Conservation (phyloP, 1,140 invertebrate species). For the Euborellia annulipes region DNA sequence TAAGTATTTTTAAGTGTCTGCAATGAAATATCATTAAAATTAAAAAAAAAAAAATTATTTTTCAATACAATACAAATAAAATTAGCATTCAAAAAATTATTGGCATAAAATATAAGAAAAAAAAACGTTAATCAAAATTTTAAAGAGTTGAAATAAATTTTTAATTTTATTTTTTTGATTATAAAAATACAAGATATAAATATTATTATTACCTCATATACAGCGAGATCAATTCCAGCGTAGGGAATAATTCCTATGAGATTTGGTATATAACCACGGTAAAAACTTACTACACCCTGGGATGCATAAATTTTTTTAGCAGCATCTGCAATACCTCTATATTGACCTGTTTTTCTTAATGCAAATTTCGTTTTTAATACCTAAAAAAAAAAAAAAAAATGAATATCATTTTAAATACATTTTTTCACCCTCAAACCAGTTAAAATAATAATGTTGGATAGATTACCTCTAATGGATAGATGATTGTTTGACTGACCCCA, state of each 20-base stretch:
- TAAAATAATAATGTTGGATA: background rate
- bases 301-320: slow-evolving; percentile 71
- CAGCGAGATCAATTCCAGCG: slow-evolving; percentile 94
- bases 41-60: no score
- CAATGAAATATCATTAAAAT: background rate
- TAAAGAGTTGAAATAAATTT: no score
- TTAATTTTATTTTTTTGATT: no score
- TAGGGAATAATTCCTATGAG: slow-evolving; percentile 96
- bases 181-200: background rate
- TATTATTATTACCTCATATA: slow-evolving; percentile 66
- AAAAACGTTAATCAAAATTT: no score
- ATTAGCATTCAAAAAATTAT: no score
- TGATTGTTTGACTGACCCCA: slow-evolving; percentile 85
- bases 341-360: slow-evolving; percentile 87
- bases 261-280: slow-evolving; percentile 88
- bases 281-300: slow-evolving; percentile 81
- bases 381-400: slow-evolving; percentile 26
- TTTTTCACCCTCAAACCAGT: no score
- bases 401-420: background rate
- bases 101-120: no score
- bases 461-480: slow-evolving; percentile 88
- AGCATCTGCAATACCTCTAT: slow-evolving; percentile 78
- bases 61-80: no score
- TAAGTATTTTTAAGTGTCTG: background rate
- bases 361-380: slow-evolving; percentile 95